A percentile compares a stretch with the other conserved stretches of the same genome.
Conservation (phyloP, 2,797 vertebrate species). For the Margarornis squamiger region DNA sequence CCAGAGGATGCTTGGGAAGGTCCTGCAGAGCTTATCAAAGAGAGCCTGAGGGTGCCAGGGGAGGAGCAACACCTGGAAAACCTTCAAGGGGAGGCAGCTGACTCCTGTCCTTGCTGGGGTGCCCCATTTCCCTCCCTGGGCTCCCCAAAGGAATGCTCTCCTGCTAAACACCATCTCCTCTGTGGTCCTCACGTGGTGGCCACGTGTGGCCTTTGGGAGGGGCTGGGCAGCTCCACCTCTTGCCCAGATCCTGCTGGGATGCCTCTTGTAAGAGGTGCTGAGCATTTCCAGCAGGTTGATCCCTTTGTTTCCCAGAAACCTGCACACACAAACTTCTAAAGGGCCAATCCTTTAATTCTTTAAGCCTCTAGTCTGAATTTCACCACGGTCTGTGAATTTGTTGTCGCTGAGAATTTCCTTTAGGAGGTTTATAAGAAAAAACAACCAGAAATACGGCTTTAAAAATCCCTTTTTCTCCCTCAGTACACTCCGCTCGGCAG, state of each 20-base stretch:
- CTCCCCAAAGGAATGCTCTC: not conserved
- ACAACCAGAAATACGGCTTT: not conserved
- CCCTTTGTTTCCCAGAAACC: not conserved
- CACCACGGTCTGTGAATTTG: not conserved
- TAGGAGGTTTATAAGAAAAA: not conserved
- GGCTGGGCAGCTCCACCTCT: not conserved
- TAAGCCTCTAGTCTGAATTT: not conserved
- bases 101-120: not conserved
- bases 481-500: not conserved
- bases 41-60: not conserved
- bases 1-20: not conserved
- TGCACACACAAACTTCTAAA: not conserved
- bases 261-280: not conserved
- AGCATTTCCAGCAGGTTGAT: not conserved
- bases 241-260: not conserved
- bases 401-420: not conserved
- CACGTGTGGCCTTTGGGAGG: not conserved
- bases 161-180: not conserved
- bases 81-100: not conserved
- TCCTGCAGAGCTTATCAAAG: not conserved
- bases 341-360: not conserved
- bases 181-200: rapidly evolving
- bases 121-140: rapidly evolving
- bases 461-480: not conserved
- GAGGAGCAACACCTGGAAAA: no score